Percentiles rank a stretch among this genome's conserved stretches.
These are phyloP conservation scores for Hesperia comma DNA, from an alignment of 2,888 invertebrate species.

Conservation along the genomic window DNA sequence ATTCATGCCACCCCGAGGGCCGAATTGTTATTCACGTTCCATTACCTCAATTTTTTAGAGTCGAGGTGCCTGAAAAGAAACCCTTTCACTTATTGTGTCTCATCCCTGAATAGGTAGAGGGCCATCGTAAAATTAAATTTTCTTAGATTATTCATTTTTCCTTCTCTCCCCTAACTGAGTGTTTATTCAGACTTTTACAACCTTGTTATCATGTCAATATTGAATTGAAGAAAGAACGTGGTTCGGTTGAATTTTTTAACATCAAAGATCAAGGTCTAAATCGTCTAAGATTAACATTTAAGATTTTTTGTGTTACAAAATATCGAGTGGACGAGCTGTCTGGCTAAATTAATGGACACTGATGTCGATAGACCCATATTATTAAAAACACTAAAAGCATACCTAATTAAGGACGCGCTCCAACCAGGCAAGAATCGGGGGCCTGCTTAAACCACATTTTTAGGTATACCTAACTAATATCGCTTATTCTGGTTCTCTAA, in stretches of 20 bases:
- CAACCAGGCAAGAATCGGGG: no score
- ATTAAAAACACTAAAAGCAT: no score
- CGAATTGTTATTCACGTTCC: conserved; percentile 83
- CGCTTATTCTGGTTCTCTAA: no score
- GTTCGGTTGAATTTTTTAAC: background rate
- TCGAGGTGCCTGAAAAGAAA: conserved; percentile 76
- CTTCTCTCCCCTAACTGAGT: conserved; percentile 46
- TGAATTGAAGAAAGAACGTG: conserved; percentile 7
- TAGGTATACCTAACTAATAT: no score
- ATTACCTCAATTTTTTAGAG: conserved; percentile 83
- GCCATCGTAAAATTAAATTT: conserved; percentile 74
- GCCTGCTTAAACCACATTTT: no score
- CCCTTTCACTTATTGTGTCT: conserved; percentile 81
- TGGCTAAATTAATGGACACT: no score
- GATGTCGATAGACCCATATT: no score
- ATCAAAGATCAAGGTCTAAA: background rate
- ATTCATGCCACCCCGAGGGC: conserved; percentile 51
- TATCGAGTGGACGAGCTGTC: no score
- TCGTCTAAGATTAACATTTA: conserved; percentile 1
- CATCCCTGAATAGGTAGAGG: conserved; percentile 70
- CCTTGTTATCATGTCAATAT: conserved; percentile 29
- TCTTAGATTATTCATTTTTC: conserved; percentile 66
- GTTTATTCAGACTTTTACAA: conserved; percentile 47
- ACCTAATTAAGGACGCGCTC: no score
- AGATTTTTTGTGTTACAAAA: no score